Base-by-base conservation (phyloP, 2,888 invertebrate genomes). In the Polymixis flavicincta region DNA sequence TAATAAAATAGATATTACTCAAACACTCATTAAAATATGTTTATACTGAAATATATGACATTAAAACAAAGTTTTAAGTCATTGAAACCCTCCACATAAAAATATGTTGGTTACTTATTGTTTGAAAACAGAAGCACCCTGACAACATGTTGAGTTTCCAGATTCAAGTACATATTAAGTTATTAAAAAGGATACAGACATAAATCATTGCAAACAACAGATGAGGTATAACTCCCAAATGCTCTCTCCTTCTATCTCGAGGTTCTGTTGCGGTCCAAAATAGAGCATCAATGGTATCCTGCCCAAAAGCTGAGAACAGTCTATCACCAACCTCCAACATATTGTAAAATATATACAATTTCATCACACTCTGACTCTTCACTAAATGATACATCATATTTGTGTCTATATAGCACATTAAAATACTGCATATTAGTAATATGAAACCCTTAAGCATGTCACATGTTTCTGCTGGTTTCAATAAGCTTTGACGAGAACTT, bases 221-320 rank as follows among this genome's bases (percentile, higher is more conserved):
- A 96, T 99, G 99, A 9, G 99, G 98, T 80, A 99, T 96, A 7
- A 99, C 97, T 48, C 99, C 99, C 85, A 99, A 97, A 94, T 99
- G 98, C 89, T 98, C 98, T 57, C 98, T 95, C 91, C 98, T 98
- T 78, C 98, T 97, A 71, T 98, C 98, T 89, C 98, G 97, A 1
- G 99, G 99, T 93, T 99, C 99, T 11, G 99, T 99, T 0, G 99
- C 99, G 8, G 99, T 99, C 99, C 99, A 99, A 92, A 99, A 99
- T 63, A 99, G 95, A 5, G 99, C 99, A 97, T 99, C 99, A 82
- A 99, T 98, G 14, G 99, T 99, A 92, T 99, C 99, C 96, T 99
- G 99, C 0, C 99, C 99, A 95, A 99, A 99, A 52, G 99, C 99
- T 75, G 99, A 99, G 92, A 99, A 98, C 85, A 99, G 95, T 83